These are phyloP conservation scores for Pachyramphus minor DNA, from an alignment of 2,113 vertebrate genomes.

Conservation along the genomic window DNA sequence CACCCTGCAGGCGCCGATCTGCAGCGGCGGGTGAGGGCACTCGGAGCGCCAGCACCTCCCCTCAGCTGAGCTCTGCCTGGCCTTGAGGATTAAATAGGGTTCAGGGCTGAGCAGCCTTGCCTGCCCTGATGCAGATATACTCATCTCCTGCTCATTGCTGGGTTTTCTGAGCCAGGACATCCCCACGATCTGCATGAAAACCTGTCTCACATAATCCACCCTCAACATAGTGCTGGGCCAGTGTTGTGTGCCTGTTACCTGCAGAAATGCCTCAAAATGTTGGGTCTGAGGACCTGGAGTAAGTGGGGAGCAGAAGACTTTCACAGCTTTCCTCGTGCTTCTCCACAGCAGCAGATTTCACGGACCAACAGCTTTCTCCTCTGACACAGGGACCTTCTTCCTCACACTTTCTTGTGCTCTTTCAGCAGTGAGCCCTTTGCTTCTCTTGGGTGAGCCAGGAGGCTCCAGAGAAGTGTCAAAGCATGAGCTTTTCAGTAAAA, in stretches of 20 bases:
- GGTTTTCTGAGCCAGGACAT: background rate
- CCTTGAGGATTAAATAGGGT: background rate
- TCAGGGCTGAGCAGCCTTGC: background rate
- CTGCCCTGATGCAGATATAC: background rate
- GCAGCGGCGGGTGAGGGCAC: accelerated
- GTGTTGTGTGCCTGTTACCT: accelerated
- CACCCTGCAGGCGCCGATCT: accelerated
- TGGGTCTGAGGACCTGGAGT: background rate
- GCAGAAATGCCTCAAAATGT: background rate
- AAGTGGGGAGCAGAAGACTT: background rate
- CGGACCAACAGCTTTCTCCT: background rate
- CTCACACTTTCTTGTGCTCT: background rate
- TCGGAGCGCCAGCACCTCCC: background rate
- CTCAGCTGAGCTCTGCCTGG: background rate
- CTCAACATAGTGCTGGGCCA: accelerated
- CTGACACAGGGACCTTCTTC: background rate
- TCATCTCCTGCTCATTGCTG: accelerated
- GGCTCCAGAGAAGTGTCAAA: background rate
- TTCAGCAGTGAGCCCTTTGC: background rate
- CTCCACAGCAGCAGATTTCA: background rate
- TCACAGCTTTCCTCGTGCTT: background rate
- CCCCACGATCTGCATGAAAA: background rate
- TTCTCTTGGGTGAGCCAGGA: background rate
- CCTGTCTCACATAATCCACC: background rate
- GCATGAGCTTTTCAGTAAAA: background rate